Evolutionary conservation across 2,888 invertebrate genomes (phyloP).

Genomic region (Caenorhabditis macrosperma): DNA sequence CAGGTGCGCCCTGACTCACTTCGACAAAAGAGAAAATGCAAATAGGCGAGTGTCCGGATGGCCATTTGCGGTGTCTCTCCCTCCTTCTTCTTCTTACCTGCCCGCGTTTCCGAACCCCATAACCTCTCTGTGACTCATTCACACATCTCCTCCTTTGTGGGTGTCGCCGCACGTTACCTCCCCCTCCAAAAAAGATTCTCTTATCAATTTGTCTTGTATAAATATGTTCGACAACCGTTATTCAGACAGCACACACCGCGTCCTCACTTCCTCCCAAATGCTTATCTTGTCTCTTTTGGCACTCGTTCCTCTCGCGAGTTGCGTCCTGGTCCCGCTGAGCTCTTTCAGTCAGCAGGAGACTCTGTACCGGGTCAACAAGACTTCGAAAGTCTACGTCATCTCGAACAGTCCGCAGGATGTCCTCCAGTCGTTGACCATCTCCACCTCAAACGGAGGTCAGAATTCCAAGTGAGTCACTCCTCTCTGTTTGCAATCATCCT

Average conservation of each 20-base stretch:
- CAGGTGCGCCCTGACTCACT: slow-evolving; percentile 58
- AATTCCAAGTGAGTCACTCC: slow-evolving; percentile 19
- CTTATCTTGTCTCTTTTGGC: slow-evolving; percentile 17
- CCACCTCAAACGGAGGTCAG: slow-evolving; percentile 1
- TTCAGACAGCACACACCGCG: slow-evolving; percentile 13
- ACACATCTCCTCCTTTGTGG: slow-evolving; percentile 12
- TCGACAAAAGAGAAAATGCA: slow-evolving; percentile 55
- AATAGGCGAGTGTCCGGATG: slow-evolving; percentile 46
- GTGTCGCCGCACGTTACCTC: not conserved
- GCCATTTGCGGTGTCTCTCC: slow-evolving; percentile 32
- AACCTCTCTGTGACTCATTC: slow-evolving; percentile 43
- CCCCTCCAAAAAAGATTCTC: not conserved
- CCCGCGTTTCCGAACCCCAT: slow-evolving; percentile 47
- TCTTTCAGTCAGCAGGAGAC: not conserved
- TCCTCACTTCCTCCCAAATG: not conserved
- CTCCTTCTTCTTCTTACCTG: slow-evolving; percentile 41
- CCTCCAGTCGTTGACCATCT: slow-evolving; percentile 8
- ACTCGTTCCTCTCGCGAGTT: not conserved
- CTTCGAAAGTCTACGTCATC: slow-evolving; percentile 11
- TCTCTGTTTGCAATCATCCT: not conserved
- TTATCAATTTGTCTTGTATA: slow-evolving; percentile 34
- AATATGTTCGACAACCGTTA: slow-evolving; percentile 7
- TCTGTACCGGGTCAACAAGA: slow-evolving; percentile 14
- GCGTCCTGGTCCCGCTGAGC: slow-evolving; percentile 6
- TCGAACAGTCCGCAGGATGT: slow-evolving; percentile 25